Conservation (phyloP, 2,113 vertebrate genomes). For the Chlamydotis undulata region DNA sequence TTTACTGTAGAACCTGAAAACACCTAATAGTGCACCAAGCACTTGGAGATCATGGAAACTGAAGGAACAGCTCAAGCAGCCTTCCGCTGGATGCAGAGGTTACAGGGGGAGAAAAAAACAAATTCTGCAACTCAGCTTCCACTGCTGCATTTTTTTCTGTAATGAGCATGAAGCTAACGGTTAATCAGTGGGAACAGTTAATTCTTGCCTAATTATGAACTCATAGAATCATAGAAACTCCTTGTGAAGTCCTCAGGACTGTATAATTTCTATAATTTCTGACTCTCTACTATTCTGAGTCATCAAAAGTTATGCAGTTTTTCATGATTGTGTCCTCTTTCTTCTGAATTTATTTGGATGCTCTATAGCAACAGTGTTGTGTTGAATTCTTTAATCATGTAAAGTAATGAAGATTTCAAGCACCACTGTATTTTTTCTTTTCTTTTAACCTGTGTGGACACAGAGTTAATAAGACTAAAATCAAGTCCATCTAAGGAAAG, state of each 20-base stretch:
- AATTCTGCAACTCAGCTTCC: neutral
- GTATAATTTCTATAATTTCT: neutral
- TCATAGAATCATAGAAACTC: too few relatives aligned
- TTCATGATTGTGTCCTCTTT: neutral
- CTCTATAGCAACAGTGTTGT: neutral
- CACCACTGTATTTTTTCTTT: neutral
- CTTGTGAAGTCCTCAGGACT: neutral
- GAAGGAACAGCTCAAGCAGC: neutral
- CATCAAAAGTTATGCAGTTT: neutral
- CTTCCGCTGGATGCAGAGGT: neutral
- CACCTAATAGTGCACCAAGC: neutral
- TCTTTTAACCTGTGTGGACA: neutral
- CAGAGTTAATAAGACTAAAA: neutral
- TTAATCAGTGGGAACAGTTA: neutral
- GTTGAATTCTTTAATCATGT: neutral
- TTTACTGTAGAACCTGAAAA: neutral
- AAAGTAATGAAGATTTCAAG: neutral
- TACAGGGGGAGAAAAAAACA: accelerated
- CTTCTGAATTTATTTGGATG: neutral
- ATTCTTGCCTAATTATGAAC: neutral
- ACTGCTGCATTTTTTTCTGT: neutral
- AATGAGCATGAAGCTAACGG: neutral
- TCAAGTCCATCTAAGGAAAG: neutral
- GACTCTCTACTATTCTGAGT: neutral
- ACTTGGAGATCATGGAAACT: neutral